Evolutionary conservation across 2,888 invertebrate species (phyloP).

Genomic region (Piscicola geometra): DNA sequence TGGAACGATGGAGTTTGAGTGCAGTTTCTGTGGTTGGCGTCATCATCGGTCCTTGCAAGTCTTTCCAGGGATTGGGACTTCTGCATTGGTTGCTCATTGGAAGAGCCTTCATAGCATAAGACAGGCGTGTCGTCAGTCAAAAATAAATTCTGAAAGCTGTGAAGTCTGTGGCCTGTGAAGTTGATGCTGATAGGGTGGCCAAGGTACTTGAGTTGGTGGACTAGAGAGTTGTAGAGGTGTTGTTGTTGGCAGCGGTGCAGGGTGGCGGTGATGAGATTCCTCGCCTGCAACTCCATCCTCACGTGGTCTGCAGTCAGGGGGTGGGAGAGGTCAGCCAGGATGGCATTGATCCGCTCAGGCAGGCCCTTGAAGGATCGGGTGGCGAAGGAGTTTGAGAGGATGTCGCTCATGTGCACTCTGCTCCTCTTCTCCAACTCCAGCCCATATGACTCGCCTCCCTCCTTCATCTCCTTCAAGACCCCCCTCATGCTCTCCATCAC

Average conservation of each 20-base stretch:
- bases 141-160: too few relatives aligned
- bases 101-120: too few relatives aligned
- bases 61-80: not conserved
- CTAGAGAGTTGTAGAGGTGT: not conserved
- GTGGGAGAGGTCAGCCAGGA: not conserved
- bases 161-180: not conserved
- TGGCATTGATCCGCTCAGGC: constrained; percentile 11
- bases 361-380: not conserved
- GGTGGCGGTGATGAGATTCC: not conserved
- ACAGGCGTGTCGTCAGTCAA: too few relatives aligned
- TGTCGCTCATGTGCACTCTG: not conserved
- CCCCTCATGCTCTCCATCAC: constrained; percentile 23
- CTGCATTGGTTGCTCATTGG: not conserved
- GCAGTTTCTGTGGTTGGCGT: not conserved
- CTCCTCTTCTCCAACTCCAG: constrained; percentile 23
- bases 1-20: not conserved
- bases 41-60: not conserved
- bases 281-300: not conserved
- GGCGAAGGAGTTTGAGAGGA: constrained; percentile 4
- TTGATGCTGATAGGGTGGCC: not conserved
- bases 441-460: constrained; percentile 23
- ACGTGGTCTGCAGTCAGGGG: not conserved
- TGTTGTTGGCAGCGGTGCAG: not conserved
- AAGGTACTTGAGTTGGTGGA: not conserved
- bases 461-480: constrained; percentile 19